Conservation (phyloP, 92 coral and sea anemone genomes). For the Phenganax stokvisi region DNA sequence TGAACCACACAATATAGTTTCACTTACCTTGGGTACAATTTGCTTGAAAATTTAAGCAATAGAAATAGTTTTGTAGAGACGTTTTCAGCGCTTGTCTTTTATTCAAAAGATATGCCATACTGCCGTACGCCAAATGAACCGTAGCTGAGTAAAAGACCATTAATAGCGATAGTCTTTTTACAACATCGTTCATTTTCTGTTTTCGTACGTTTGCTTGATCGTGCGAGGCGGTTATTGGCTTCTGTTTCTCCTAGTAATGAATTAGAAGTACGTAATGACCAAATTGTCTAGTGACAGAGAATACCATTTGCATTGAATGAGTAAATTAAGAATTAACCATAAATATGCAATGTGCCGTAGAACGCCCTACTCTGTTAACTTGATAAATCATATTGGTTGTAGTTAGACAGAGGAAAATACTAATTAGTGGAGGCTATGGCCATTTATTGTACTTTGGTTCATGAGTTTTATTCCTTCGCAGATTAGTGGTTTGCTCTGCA, state of each 20-base stretch:
- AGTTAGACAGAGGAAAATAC: no score
- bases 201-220: slow-evolving; percentile 60
- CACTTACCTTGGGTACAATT: slow-evolving; percentile 21
- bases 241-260: slow-evolving; percentile 15
- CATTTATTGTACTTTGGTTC: neutral
- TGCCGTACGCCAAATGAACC: slow-evolving; percentile 54
- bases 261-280: neutral
- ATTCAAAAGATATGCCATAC: slow-evolving; percentile 51
- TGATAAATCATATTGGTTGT: neutral
- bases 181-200: slow-evolving; percentile 59
- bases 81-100: slow-evolving; percentile 44
- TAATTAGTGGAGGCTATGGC: no score
- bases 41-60: slow-evolving; percentile 46
- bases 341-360: neutral
- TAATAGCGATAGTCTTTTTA: slow-evolving; percentile 65
- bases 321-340: neutral
- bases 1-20: no score
- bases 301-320: neutral
- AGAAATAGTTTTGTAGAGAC: slow-evolving; percentile 45
- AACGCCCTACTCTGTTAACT: no score
- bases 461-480: neutral
- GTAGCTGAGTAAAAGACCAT: slow-evolving; percentile 69
- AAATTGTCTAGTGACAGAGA: neutral
- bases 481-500: neutral
- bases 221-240: neutral